phyloP scores from a whole-genome alignment of 2,888 invertebrate species.

The Scaptomyza tumidula region DNA sequence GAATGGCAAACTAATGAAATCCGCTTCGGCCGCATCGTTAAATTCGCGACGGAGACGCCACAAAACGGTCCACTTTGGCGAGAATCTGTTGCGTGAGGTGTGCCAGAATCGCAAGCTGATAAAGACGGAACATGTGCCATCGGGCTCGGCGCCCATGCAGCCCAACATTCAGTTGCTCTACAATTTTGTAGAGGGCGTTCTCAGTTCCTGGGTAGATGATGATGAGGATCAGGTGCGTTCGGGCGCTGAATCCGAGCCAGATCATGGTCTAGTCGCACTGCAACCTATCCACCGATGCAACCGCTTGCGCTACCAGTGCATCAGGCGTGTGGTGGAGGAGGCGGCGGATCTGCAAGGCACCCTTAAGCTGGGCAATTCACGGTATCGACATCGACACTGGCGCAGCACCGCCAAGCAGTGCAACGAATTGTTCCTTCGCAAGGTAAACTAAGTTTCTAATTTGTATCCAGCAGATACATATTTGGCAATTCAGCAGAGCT shows the following conservation, averaged over 20 bases:
- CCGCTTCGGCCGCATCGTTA: slow-evolving; percentile 87
- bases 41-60: slow-evolving; percentile 89
- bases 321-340: slow-evolving; percentile 89
- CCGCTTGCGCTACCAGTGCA: slow-evolving; percentile 89
- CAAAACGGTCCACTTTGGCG: slow-evolving; percentile 92
- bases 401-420: slow-evolving; percentile 94
- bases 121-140: slow-evolving; percentile 84
- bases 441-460: slow-evolving; percentile 87
- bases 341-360: slow-evolving; percentile 89
- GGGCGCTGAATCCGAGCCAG: slow-evolving; percentile 90
- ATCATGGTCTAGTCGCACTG: slow-evolving; percentile 86
- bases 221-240: slow-evolving; percentile 87
- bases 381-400: slow-evolving; percentile 93
- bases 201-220: slow-evolving; percentile 92
- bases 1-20: slow-evolving; percentile 83
- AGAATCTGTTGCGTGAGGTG: slow-evolving; percentile 90
- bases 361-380: slow-evolving; percentile 88
- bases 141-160: slow-evolving; percentile 86
- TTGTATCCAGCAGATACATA: background rate
- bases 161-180: slow-evolving; percentile 92
- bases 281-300: slow-evolving; percentile 85
- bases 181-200: slow-evolving; percentile 91
- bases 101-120: slow-evolving; percentile 89
- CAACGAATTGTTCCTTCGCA: slow-evolving; percentile 94
- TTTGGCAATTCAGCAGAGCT: too few species aligned